Evolutionary conservation across 2,797 vertebrate species (phyloP), one percentile per base, ranked within the genome.

Genomic region (Sebastes cheni): DNA sequence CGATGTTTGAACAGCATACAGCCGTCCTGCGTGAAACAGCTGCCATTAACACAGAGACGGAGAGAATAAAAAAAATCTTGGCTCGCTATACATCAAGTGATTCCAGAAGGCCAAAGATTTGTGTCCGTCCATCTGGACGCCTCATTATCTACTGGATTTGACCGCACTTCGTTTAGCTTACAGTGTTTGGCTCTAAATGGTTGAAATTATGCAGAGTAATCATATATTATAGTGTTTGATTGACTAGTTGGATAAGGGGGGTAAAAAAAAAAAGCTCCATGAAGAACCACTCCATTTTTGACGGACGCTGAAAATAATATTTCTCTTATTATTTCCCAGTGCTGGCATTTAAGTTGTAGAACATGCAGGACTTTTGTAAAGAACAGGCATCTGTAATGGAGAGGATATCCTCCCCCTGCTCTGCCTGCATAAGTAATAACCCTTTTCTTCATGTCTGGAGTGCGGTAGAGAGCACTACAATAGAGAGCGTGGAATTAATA

Each of bases 131-230:
- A 76, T 88, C 75, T 81, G 67, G 75, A 52, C 0, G 12, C 60
- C 80, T 81, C 76, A 74, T 89, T 86, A 85, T 80, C 80, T 6
- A 2, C 77, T 10, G 25, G 59, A n/a, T 75, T 70, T 85, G 73
- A 86, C 85, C 77, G 65, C 30, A 69, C 67, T 62, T 23, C 59
- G 66, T 50, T 59, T 64, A 25, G n/a, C 61, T 61, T 42, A 67
- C 42, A 75, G 54, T 62, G 50, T 64, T n/a, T 8, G 22, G 18
- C 46, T 72, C 22, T 34, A 29, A 69, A 66, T 81, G 68, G 34
- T 67, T 76, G 58, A 64, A 84, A 65, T 73, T 1, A 29, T 64
- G 27, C 61, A n/a, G 18, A 65, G 29, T 32, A 72, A 22, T 79
- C 32, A 14, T 3, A 22, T 2, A 36, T 27, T 7, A 4, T 3